Evolutionary conservation across 2,797 vertebrate species (phyloP).

Genomic region (Buphagus erythrorhynchus): DNA sequence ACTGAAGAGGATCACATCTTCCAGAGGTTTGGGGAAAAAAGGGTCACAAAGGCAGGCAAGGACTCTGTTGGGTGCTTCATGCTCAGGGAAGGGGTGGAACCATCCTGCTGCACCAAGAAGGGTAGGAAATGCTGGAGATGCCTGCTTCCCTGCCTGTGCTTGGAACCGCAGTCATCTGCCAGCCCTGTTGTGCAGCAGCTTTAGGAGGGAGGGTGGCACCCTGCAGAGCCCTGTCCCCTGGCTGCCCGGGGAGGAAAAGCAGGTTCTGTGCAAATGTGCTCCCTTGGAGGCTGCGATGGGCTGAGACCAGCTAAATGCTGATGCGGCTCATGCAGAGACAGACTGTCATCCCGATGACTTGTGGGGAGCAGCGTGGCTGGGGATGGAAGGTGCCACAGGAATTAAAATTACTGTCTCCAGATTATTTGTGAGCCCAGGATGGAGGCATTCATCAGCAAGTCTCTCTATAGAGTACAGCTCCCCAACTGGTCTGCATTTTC

Average conservation of each 20-base stretch:
- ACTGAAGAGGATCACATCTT: neutral
- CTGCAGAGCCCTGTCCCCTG: accelerated
- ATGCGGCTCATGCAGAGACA: neutral
- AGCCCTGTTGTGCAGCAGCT: neutral
- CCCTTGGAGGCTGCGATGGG: neutral
- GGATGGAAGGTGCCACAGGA: constrained; percentile 1
- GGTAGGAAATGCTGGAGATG: neutral
- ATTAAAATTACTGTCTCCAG: neutral
- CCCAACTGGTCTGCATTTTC: neutral
- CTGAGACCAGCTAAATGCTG: neutral
- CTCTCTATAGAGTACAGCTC: neutral
- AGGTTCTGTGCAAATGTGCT: neutral
- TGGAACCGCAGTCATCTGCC: neutral
- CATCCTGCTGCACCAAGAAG: accelerated
- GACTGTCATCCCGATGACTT: neutral
- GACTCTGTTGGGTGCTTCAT: neutral
- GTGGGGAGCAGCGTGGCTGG: neutral
- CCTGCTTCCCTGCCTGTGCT: neutral
- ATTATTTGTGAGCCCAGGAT: neutral
- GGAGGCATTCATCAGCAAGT: neutral
- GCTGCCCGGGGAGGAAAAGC: neutral
- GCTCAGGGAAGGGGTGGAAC: neutral
- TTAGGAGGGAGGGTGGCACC: neutral
- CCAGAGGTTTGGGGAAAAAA: neutral
- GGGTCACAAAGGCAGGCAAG: neutral